Percentiles rank a stretch among this genome's conserved stretches.
These are phyloP conservation scores for Argentina silus DNA, from an alignment of 2,797 vertebrate genomes.

Conservation along the genomic window DNA sequence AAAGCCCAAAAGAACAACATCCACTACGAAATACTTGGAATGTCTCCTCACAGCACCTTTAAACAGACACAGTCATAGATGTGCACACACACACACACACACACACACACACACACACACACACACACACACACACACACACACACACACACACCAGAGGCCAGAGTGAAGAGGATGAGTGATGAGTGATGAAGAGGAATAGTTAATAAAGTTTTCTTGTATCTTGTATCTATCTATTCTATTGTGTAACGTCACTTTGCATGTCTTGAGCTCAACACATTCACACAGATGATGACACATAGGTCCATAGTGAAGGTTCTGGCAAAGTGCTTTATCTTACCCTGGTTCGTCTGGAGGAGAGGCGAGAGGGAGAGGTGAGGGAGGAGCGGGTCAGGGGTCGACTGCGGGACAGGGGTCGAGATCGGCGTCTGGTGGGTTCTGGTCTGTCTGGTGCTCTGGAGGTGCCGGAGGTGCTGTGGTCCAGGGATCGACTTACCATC, in stretches of 20 bases:
- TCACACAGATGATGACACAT: too few relatives aligned
- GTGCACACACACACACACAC: background rate
- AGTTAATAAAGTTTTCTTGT: too few relatives aligned
- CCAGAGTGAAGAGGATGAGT: background rate
- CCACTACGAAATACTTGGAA: background rate
- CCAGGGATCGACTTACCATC: slow-evolving; percentile 2
- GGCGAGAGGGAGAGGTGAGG: slow-evolving; percentile 58
- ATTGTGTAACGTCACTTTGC: too few relatives aligned
- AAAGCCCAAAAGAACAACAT: background rate
- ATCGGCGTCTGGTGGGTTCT: slow-evolving; percentile 46
- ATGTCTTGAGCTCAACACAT: too few relatives aligned
- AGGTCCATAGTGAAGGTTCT: background rate
- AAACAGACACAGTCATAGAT: slow-evolving; percentile 9
- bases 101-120: background rate
- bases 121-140: too few relatives aligned
- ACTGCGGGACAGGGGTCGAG: slow-evolving; percentile 68
- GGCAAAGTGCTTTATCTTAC: slow-evolving; percentile 45
- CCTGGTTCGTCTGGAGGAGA: slow-evolving; percentile 54
- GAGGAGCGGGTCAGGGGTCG: slow-evolving; percentile 67
- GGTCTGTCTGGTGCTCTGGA: slow-evolving; percentile 50
- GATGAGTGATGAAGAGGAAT: too few relatives aligned
- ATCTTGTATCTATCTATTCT: too few relatives aligned
- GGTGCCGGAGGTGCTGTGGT: slow-evolving; percentile 39
- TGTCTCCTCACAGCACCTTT: background rate
- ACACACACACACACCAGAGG: too few relatives aligned